Percentiles rank a stretch among this genome's conserved stretches.
Conservation (phyloP, 2,797 vertebrate species). For the Sebastolobus altivelis region DNA sequence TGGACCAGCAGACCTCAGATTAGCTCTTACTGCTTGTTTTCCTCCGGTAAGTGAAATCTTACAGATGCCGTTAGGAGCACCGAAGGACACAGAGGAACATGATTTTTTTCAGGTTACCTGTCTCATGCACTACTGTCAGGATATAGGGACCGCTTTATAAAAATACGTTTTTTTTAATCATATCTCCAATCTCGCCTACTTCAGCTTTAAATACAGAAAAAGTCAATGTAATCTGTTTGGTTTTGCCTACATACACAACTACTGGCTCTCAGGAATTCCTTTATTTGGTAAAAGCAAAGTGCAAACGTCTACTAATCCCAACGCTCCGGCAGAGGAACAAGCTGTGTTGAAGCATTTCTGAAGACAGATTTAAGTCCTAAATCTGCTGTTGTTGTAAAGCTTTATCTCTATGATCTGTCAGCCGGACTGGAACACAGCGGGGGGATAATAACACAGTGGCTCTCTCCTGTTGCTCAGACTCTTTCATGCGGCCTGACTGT, state of each 20-base stretch:
- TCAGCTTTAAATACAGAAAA: too few relatives aligned
- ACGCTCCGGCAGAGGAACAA: background rate
- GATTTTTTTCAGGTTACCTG: too few relatives aligned
- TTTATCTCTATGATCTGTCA: background rate
- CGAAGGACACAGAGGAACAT: too few relatives aligned
- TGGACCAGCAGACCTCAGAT: too few relatives aligned
- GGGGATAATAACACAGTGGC: background rate
- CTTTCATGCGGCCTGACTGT: background rate
- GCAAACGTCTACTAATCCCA: background rate
- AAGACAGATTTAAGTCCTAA: background rate
- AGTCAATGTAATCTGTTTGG: background rate
- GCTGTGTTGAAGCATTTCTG: background rate
- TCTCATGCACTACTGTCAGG: too few relatives aligned
- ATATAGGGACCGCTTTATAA: too few relatives aligned
- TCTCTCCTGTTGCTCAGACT: background rate
- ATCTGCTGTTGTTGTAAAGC: conserved; percentile 10
- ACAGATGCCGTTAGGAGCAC: too few relatives aligned
- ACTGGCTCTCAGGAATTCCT: background rate
- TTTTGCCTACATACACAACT: background rate
- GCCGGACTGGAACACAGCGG: conserved; percentile 19
- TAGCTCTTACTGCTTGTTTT: too few relatives aligned
- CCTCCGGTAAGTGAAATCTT: too few relatives aligned
- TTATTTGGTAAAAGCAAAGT: background rate
- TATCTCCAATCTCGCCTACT: too few relatives aligned
- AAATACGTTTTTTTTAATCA: too few relatives aligned